phyloP scores from a whole-genome alignment of 2,888 invertebrate species.

The Dorcus hopei region DNA sequence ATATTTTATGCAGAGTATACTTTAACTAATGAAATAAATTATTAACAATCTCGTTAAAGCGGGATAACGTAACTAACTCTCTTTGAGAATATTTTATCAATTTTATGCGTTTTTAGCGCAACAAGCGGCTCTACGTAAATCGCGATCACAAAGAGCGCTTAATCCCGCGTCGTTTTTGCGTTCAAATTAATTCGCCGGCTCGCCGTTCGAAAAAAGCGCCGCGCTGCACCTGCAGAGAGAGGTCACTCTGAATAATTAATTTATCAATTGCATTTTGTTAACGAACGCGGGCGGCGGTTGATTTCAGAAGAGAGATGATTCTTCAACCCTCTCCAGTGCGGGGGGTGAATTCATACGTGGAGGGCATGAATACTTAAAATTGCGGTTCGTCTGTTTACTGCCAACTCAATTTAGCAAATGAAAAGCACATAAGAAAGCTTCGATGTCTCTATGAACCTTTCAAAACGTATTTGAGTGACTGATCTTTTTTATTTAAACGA shows the following conservation, averaged over 20 bases:
- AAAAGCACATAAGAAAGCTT: constrained; percentile 10
- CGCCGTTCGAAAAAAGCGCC: too few species aligned
- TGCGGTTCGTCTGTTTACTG: constrained; percentile 20
- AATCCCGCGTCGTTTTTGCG: too few species aligned
- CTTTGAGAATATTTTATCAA: constrained; percentile 18
- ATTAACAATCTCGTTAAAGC: constrained; percentile 15
- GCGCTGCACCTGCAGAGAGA: too few species aligned
- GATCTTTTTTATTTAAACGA: too few species aligned
- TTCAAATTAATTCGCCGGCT: too few species aligned
- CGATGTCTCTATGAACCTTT: background rate
- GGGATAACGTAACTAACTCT: constrained; percentile 6
- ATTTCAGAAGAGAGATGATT: too few species aligned
- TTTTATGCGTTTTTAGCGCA: constrained; percentile 7
- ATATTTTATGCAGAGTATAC: background rate
- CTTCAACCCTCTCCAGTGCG: too few species aligned
- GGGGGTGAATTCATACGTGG: too few species aligned
- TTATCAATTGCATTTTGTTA: too few species aligned
- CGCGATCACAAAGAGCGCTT: too few species aligned
- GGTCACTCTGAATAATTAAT: too few species aligned
- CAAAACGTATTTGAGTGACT: background rate
- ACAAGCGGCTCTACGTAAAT: background rate
- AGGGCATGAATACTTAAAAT: constrained; percentile 25
- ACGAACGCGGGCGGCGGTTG: too few species aligned
- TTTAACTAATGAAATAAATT: constrained; percentile 14
- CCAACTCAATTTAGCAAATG: constrained; percentile 31